Conservation (phyloP, 2,797 vertebrate genomes). For the Adelosebastes latens region DNA sequence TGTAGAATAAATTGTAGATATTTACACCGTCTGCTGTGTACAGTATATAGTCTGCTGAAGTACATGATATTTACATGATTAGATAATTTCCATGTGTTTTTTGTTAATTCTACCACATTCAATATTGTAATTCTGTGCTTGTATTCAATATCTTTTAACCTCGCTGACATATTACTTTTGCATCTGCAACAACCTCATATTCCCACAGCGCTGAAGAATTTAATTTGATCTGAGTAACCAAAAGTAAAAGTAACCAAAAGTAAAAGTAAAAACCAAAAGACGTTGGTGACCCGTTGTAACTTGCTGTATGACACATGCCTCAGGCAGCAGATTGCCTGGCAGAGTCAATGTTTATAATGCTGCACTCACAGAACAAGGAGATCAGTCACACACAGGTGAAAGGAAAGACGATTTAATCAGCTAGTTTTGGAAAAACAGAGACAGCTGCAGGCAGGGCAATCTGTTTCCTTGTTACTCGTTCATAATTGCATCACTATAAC, state of each 20-base stretch:
- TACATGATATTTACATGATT: neutral
- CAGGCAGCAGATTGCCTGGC: neutral
- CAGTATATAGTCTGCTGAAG: neutral
- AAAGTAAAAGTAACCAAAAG: too few relatives aligned
- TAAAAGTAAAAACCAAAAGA: neutral
- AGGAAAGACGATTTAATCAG: conserved; percentile 11
- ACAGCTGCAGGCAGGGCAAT: neutral
- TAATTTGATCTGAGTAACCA: neutral
- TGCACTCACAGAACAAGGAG: neutral
- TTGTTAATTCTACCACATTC: neutral
- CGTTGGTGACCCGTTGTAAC: neutral
- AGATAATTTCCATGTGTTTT: neutral
- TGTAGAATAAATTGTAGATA: neutral
- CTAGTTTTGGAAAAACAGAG: conserved; percentile 1
- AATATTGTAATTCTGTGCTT: neutral
- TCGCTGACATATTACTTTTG: neutral
- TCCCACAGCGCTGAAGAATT: neutral
- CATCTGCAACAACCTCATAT: neutral
- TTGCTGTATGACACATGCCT: neutral
- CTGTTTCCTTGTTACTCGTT: neutral
- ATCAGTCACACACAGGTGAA: conserved; percentile 10
- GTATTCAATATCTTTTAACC: neutral
- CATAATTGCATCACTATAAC: neutral
- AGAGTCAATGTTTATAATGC: neutral
- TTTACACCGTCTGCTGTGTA: neutral